Base-by-base conservation (phyloP, 53 echinoderm and acorn worm genomes). In the Mesocentrotus franciscanus region DNA sequence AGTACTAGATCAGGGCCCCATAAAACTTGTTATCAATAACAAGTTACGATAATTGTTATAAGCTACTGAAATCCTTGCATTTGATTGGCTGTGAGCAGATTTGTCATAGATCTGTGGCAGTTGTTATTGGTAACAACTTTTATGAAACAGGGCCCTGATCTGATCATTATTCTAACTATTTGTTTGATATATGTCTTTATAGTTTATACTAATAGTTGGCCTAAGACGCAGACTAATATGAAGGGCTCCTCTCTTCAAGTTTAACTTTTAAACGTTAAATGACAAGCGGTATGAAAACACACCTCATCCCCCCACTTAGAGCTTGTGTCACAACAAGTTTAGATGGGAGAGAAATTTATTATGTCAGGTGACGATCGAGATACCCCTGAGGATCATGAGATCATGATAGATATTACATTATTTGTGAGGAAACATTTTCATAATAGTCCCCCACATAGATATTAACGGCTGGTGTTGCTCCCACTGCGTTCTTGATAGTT, bases 381-480 rank as follows among this genome's bases (percentile, higher is more conserved):
- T 91, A 91, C 91, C 91, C 91, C 58, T 9, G 0, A 91, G 64
- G 91, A 91, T 91, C 68, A 35, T 9, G 8, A 33, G 62, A 91
- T 91, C 91, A 91, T 91, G 91, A 91, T 91, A 66, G 91, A 64
- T 91, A 91, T 61, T 66, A 91, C 64, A 91, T 91, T 91, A 66
- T 61, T 91, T 91, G 91, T 91, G 91, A 91, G 91, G 91, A 91
- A 91, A 91, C 91, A 91, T 61, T 66, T 72, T 92, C 92, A 92
- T 92, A 92, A 92, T 56, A 92, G 92, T 72, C 92, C 92, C 92
- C 92, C 92, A 92, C 92, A 70, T 71, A 92, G 92, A 92, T 18
- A 10, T 42, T 34, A 42, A 92, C 35, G 92, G 32, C 70, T 36
- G 8, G 90, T 60, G 29, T 59, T 35, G 13, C n/a, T 33, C 66